These are phyloP conservation scores for Alcedo quadribrachys DNA, from an alignment of 2,797 vertebrate genomes.

Conservation along the genomic window DNA sequence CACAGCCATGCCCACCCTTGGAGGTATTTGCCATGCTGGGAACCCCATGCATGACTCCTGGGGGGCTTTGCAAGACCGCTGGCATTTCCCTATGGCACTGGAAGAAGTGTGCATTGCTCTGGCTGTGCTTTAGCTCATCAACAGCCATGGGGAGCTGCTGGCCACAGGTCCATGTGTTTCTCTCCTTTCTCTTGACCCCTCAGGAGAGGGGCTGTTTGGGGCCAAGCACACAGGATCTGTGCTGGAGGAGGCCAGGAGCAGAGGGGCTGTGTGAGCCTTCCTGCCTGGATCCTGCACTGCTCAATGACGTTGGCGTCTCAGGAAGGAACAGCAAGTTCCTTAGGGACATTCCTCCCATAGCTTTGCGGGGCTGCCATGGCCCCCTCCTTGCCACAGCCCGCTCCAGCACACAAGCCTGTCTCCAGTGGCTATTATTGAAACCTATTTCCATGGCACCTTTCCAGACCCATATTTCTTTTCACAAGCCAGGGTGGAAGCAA, in stretches of 20 bases:
- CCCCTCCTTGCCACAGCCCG: neutral
- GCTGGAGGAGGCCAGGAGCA: neutral
- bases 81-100: neutral
- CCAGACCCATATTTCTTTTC: constrained; percentile 46
- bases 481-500: constrained; percentile 25
- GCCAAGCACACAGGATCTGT: neutral
- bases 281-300: constrained; percentile 37
- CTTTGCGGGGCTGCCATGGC: neutral
- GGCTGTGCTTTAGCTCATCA: fast-evolving
- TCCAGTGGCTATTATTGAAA: constrained; percentile 47
- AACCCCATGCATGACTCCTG: fast-evolving
- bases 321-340: constrained; percentile 78
- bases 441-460: constrained; percentile 29
- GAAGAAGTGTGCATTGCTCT: fast-evolving
- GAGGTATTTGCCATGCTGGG: neutral
- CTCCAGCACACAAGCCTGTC: neutral
- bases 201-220: neutral
- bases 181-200: fast-evolving
- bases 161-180: fast-evolving
- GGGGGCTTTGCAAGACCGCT: neutral
- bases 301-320: constrained; percentile 59
- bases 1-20: neutral
- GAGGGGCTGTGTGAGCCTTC: neutral
- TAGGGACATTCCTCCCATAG: constrained; percentile 77
- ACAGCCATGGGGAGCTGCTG: fast-evolving